Evolutionary conservation across 2,888 invertebrate genomes (phyloP).

Genomic region (Cephus pygmeus): DNA sequence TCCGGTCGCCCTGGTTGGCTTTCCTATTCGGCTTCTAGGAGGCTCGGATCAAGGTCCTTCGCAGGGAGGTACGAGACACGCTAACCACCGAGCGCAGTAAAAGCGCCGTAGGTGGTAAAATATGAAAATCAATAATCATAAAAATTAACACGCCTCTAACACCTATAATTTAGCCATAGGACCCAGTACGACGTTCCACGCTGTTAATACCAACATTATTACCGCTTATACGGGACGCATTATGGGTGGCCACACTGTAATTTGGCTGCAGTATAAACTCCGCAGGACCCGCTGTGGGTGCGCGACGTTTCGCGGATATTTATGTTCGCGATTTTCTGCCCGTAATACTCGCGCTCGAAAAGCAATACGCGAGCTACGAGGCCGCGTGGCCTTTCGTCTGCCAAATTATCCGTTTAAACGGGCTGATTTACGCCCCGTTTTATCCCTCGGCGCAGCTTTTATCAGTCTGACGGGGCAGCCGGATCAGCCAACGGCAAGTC

Average conservation of each 20-base stretch:
- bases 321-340: slow-evolving; percentile 52
- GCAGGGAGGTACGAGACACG: background rate
- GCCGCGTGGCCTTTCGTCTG: slow-evolving; percentile 29
- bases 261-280: slow-evolving; percentile 63
- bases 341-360: slow-evolving; percentile 18
- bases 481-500: background rate
- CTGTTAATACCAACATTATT: slow-evolving; percentile 63
- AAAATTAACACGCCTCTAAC: slow-evolving; percentile 61
- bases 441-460: slow-evolving; percentile 13
- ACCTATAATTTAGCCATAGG: slow-evolving; percentile 51
- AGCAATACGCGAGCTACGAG: slow-evolving; percentile 17
- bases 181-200: slow-evolving; percentile 35
- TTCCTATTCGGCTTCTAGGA: too few species aligned
- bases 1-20: too few species aligned
- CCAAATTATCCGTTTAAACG: slow-evolving; percentile 60
- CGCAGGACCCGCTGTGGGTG: slow-evolving; percentile 26
- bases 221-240: slow-evolving; percentile 47
- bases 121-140: slow-evolving; percentile 65
- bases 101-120: slow-evolving; percentile 54
- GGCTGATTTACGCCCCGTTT: slow-evolving; percentile 60
- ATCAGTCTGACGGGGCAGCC: background rate
- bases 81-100: slow-evolving; percentile 9
- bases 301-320: slow-evolving; percentile 54
- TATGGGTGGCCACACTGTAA: slow-evolving; percentile 61
- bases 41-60: too few species aligned